These are phyloP conservation scores for Trachythela sp. DNA, from an alignment of 64 coral and sea anemone genomes.

Conservation along the genomic window DNA sequence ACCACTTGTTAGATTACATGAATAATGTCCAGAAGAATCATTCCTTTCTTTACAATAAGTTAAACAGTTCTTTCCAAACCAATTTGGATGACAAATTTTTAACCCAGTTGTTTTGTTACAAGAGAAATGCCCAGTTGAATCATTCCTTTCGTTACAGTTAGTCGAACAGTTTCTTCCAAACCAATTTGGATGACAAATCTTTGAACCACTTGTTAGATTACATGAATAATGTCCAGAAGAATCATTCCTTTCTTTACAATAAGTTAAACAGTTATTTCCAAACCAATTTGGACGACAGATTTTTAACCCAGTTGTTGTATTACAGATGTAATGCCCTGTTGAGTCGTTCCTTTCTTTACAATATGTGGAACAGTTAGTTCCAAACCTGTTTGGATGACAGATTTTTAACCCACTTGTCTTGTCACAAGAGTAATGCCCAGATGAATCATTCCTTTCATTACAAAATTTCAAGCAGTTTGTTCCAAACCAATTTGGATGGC, in stretches of 20 bases:
- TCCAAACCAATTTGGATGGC: not conserved
- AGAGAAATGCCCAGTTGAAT: not conserved
- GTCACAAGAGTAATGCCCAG: not conserved
- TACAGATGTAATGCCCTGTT: not conserved
- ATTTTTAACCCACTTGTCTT: not conserved
- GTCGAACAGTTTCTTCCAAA: not conserved
- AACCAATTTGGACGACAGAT: not conserved
- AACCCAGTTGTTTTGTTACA: not conserved
- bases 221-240: not conserved
- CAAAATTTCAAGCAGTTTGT: not conserved
- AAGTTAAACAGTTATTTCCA: too few relatives aligned
- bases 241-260: not conserved
- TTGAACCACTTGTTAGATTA: not conserved
- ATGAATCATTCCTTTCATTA: not conserved
- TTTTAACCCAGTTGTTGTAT: not conserved
- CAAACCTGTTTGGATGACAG: not conserved
- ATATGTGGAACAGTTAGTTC: not conserved
- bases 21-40: not conserved
- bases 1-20: not conserved
- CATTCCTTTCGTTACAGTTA: not conserved
- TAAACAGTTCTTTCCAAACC: not conserved
- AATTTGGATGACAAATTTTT: not conserved
- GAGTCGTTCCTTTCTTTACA: not conserved
- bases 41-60: not conserved
- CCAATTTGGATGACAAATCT: not conserved